These are phyloP conservation scores for Hyperoplus immaculatus DNA, from an alignment of 2,797 vertebrate genomes.

Conservation along the genomic window DNA sequence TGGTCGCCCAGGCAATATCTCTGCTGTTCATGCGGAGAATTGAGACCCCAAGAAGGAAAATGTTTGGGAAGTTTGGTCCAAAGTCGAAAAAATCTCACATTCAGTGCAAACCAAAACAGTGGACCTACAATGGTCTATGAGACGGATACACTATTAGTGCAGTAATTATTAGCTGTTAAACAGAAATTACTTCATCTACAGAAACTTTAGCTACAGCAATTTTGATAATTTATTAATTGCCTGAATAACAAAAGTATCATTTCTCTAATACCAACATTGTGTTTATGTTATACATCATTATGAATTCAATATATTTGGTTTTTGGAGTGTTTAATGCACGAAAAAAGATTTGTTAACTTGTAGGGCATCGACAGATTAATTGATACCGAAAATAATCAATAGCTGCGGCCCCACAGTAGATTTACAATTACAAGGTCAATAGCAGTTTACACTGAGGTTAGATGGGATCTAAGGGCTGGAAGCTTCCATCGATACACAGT, in stretches of 20 bases:
- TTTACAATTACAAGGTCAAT: constrained; percentile 53
- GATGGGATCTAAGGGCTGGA: constrained; percentile 50
- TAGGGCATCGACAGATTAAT: constrained; percentile 27
- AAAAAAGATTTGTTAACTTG: constrained; percentile 21
- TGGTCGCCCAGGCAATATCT: constrained; percentile 79
- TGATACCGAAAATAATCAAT: constrained; percentile 59
- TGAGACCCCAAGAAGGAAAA: constrained; percentile 65
- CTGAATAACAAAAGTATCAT: no score
- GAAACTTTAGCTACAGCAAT: background rate
- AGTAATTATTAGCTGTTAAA: background rate
- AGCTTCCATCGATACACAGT: constrained; percentile 41
- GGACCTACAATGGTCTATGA: background rate
- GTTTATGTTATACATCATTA: background rate
- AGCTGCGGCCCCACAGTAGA: constrained; percentile 28
- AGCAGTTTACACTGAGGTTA: constrained; percentile 42
- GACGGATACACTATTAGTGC: background rate
- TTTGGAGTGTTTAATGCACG: background rate
- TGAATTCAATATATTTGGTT: constrained; percentile 3
- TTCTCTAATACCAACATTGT: no score
- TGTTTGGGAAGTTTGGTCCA: constrained; percentile 66
- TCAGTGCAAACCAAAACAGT: constrained; percentile 52
- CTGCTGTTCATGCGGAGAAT: constrained; percentile 76
- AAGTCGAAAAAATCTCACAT: constrained; percentile 38
- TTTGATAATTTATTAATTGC: background rate
- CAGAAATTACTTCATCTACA: background rate